Evolutionary conservation across 2,888 invertebrate species (phyloP).

Genomic region (Drosophila acutilabella): DNA sequence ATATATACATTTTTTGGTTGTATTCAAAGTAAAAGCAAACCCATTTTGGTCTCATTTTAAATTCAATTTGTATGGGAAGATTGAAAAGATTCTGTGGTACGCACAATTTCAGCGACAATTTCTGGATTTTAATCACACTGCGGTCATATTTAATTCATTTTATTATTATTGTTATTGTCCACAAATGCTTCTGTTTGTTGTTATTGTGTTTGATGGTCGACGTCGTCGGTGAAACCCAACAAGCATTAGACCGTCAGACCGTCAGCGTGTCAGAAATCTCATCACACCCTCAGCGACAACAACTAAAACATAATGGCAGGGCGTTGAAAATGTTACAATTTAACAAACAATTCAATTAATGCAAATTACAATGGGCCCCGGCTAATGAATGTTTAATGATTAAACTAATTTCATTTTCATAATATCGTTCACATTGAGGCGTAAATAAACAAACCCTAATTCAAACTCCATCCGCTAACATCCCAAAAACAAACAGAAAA

Average conservation of each 20-base stretch:
- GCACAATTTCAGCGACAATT: constrained; percentile 65
- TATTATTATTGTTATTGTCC: constrained; percentile 74
- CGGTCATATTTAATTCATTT: constrained; percentile 81
- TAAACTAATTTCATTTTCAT: constrained; percentile 79
- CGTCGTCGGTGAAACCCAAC: constrained; percentile 1
- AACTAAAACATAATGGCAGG: constrained; percentile 44
- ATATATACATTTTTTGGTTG: not conserved
- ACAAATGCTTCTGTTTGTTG: constrained; percentile 21
- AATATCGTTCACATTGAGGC: constrained; percentile 47
- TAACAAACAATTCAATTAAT: constrained; percentile 82
- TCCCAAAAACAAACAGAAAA: not conserved
- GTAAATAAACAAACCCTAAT: constrained; percentile 25
- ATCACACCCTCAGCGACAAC: constrained; percentile 10
- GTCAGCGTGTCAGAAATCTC: not conserved
- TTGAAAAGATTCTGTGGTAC: constrained; percentile 51
- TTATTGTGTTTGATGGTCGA: constrained; percentile 56
- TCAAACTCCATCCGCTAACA: not conserved
- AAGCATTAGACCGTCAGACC: not conserved
- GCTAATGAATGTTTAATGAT: constrained; percentile 81
- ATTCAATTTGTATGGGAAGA: constrained; percentile 64
- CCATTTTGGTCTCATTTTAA: constrained; percentile 65
- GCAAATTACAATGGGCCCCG: constrained; percentile 73
- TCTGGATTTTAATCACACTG: constrained; percentile 75
- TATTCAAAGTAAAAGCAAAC: not conserved
- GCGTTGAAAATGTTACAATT: constrained; percentile 68